Evolutionary conservation across 2,797 vertebrate genomes (phyloP).

Genomic region (Neostethus bicornis): DNA sequence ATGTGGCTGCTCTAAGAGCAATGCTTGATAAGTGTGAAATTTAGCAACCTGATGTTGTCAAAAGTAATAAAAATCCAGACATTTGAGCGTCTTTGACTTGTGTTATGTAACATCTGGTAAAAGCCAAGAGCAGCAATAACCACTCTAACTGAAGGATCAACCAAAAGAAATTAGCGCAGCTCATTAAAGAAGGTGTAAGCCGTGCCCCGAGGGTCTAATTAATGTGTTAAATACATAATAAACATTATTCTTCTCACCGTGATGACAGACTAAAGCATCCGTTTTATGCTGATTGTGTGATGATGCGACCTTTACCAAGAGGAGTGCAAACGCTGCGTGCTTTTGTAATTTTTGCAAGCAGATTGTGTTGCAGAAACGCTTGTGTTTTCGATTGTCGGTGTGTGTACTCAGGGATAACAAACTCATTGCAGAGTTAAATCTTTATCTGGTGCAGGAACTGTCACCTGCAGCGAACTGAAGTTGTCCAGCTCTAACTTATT

Average conservation of each 20-base stretch:
- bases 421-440: conserved; percentile 49
- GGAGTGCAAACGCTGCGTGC: conserved; percentile 10
- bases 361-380: conserved; percentile 17
- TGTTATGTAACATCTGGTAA: conserved; percentile 27
- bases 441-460: conserved; percentile 49
- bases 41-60: conserved; percentile 5
- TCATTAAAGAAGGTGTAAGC: conserved; percentile 57
- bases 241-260: conserved; percentile 43
- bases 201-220: conserved; percentile 44
- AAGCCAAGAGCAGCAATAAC: conserved; percentile 36
- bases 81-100: conserved; percentile 32
- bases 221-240: conserved; percentile 48
- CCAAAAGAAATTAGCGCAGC: conserved; percentile 31
- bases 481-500: conserved; percentile 53
- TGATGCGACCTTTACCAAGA: conserved; percentile 53
- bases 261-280: conserved; percentile 24
- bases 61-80: conserved; percentile 7
- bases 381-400: conserved; percentile 1
- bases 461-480: conserved; percentile 46
- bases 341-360: conserved; percentile 40
- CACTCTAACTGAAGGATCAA: conserved; percentile 21
- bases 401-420: conserved; percentile 13
- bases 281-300: conserved; percentile 42
- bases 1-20: conserved; percentile 32
- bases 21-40: conserved; percentile 44